A percentile compares a stretch with the other conserved stretches of the same genome.
phyloP scores from a whole-genome alignment of 2,113 vertebrate species.

The Macheiramphus alcinus region DNA sequence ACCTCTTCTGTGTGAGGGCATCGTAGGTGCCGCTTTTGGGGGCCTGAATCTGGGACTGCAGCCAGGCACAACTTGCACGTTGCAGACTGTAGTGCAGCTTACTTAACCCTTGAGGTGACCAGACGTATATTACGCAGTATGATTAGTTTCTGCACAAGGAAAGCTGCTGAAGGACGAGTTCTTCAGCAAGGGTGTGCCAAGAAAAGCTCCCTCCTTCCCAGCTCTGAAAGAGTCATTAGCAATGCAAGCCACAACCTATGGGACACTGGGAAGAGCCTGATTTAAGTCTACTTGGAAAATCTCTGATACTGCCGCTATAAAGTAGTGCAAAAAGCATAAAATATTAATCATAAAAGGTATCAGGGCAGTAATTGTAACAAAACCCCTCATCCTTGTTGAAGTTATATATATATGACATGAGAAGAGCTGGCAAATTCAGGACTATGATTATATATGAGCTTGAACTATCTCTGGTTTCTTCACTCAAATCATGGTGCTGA shows the following conservation, averaged over 20 bases:
- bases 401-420: neutral
- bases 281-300: neutral
- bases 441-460: neutral
- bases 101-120: slow-evolving; percentile 25
- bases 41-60: slow-evolving; percentile 16
- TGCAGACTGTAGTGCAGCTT: neutral
- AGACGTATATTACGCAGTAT: rapidly evolving
- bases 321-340: neutral
- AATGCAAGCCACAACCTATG: neutral
- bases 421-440: neutral
- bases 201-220: neutral
- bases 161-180: neutral
- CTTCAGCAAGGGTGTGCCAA: neutral
- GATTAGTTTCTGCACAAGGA: neutral
- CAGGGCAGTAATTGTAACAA: neutral
- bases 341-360: neutral
- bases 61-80: slow-evolving; percentile 30
- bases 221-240: neutral
- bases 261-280: neutral
- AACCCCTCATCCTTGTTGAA: neutral
- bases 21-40: neutral
- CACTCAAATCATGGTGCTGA: neutral
- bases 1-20: slow-evolving; percentile 25
- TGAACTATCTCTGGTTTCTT: neutral
- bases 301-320: neutral